Conservation (phyloP, 2,888 invertebrate genomes). For the Taphrorychus bicolor region DNA sequence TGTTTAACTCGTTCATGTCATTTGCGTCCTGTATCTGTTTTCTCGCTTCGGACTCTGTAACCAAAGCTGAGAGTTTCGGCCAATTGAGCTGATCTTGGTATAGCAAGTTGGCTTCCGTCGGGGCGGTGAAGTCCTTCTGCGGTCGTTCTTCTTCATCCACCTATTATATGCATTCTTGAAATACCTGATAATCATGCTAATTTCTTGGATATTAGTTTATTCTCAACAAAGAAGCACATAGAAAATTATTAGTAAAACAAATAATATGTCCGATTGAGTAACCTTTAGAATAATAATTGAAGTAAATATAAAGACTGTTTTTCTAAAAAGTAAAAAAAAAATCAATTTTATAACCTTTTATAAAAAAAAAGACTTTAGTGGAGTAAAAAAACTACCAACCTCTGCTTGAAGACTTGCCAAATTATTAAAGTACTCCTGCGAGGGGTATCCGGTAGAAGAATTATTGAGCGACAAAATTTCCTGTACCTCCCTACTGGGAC, state of each 20-base stretch:
- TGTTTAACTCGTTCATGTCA: constrained; percentile 41
- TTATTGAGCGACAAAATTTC: constrained; percentile 81
- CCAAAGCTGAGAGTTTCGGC: constrained; percentile 48
- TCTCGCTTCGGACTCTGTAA: constrained; percentile 46
- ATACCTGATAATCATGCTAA: no score
- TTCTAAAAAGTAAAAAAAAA: no score
- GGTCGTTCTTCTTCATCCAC: constrained; percentile 41
- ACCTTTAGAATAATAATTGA: no score
- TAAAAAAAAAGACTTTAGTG: no score
- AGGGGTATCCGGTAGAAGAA: constrained; percentile 46
- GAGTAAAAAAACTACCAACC: constrained; percentile 22
- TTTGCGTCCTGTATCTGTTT: constrained; percentile 44
- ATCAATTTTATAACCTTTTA: no score
- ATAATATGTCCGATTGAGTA: no score
- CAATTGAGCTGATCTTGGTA: constrained; percentile 44
- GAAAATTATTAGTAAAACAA: no score
- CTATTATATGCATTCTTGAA: no score
- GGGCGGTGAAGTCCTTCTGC: constrained; percentile 44
- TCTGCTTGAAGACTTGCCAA: constrained; percentile 48
- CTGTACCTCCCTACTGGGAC: constrained; percentile 89
- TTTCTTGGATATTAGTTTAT: no score
- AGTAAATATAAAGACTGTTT: no score
- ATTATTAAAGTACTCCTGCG: constrained; percentile 56
- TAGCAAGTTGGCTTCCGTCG: constrained; percentile 23
- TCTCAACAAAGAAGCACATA: no score